A percentile compares a stretch with the other conserved stretches of the same genome.
Evolutionary conservation across 2,113 vertebrate genomes (phyloP).

Genomic region (Lethenteron reissneri): DNA sequence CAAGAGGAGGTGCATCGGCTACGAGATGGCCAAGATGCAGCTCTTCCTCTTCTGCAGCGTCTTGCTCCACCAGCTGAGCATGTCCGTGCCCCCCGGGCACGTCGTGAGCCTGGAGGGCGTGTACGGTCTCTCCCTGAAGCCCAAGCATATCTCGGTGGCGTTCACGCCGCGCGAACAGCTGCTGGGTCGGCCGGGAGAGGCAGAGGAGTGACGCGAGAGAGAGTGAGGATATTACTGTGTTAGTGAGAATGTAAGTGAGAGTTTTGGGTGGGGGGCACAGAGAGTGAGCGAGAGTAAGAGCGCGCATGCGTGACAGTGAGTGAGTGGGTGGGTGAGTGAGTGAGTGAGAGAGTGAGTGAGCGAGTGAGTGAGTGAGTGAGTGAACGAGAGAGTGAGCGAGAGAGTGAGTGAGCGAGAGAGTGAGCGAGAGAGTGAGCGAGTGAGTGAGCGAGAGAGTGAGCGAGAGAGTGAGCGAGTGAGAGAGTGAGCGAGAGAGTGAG

Average conservation of each 20-base stretch:
- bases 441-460: not conserved
- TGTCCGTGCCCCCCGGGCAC: conserved; percentile 25
- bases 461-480: too few relatives aligned
- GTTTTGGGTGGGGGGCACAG: not conserved
- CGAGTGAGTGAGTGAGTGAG: not conserved
- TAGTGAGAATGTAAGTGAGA: not conserved
- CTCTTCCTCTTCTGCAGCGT: conserved; percentile 38
- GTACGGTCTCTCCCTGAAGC: conserved; percentile 37
- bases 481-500: too few relatives aligned
- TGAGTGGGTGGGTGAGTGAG: not conserved
- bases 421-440: too few relatives aligned
- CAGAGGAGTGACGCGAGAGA: not conserved
- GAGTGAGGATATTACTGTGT: not conserved
- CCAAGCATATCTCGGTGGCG: conserved; percentile 16
- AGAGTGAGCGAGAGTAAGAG: not conserved
- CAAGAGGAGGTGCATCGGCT: conserved; percentile 42
- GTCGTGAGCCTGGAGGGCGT: conserved; percentile 25
- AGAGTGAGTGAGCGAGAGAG: not conserved
- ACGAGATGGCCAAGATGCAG: conserved; percentile 41
- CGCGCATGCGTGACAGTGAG: not conserved
- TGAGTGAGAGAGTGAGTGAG: not conserved
- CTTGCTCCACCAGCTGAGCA: conserved; percentile 42
- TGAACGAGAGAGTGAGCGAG: not conserved
- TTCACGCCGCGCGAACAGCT: too few relatives aligned
- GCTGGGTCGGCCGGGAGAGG: not conserved